Base-by-base conservation (phyloP, 2,888 invertebrate species). In the Drosophila kanekoi region DNA sequence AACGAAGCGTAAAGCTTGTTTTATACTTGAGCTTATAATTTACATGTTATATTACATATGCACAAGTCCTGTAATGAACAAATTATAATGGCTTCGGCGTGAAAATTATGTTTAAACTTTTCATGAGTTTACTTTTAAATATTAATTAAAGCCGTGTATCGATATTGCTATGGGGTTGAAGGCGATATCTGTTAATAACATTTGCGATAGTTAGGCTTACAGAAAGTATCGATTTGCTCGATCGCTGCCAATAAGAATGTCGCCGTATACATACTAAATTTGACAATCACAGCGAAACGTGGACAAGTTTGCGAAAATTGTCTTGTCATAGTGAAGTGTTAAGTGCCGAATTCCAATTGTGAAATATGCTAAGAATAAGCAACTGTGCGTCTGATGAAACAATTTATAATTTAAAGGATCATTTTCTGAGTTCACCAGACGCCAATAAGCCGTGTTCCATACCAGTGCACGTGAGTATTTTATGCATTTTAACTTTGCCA, bases 1-100 rank as follows among this genome's bases (percentile, higher is more conserved):
- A 87, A 79, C 85, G 79, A 77, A 67, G 74, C 83, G 67, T 81
- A 70, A 79, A 75, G 76, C 60, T 61, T 62, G 53, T 69, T 80
- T 83, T 72, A 82, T 85, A 37, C 59, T 51, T 20, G 16, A 28
- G 32, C 18, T 58, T 61, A 64, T 73, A 78, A 86, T 81, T 81
- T 72, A 79, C 67, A 68, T 60, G 37, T 56, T 66, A 41, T 72
- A 86, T 80, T 67, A 67, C 64, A 69, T 71, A 67, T 57, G 63
- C 65, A 61, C 44, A 47, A 58, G 53, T 49, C 65, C 67, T 67
- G 58, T 65, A 65, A 51, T 56, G 57, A 80, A 63, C 67, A 45
- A 58, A 40, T 72, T 72, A 79, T 77, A 65, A 80, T 71, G 62
- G 58, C 63, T 48, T 28, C 28, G 28, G 51, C 58, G 13, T 8